A percentile compares a stretch with the other conserved stretches of the same genome.
Conservation (phyloP, 2,888 invertebrate species). For the Eupeodes latifasciatus region DNA sequence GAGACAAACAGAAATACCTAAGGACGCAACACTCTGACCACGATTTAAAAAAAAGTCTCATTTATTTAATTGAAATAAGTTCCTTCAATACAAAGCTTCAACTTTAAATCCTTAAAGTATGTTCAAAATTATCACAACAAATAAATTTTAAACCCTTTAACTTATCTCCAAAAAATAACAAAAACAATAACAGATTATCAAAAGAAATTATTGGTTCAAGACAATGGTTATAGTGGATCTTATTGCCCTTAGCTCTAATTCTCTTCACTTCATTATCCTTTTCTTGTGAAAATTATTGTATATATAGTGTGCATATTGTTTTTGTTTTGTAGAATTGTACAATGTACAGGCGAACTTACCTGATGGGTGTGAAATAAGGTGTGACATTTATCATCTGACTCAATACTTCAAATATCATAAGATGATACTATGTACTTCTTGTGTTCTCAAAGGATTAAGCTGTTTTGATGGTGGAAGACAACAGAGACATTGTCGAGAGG, state of each 20-base stretch:
- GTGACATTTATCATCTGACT: constrained; percentile 57
- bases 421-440: constrained; percentile 45
- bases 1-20: too few species aligned
- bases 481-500: too few species aligned
- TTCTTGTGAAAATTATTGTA: neutral
- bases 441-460: constrained; percentile 37
- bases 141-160: too few species aligned
- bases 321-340: neutral
- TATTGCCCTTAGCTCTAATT: constrained; percentile 17
- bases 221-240: neutral
- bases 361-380: constrained; percentile 24
- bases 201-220: neutral
- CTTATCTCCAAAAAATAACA: constrained; percentile 7
- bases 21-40: too few species aligned
- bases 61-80: too few species aligned
- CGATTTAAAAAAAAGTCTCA: too few species aligned
- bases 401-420: constrained; percentile 61
- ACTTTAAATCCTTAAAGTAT: too few species aligned
- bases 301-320: neutral
- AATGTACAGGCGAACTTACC: neutral
- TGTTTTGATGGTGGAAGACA: neutral
- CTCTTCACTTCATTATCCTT: constrained; percentile 29
- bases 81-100: too few species aligned
- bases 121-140: too few species aligned
- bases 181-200: constrained; percentile 17